Evolutionary conservation across 2,888 invertebrate species (phyloP).

Genomic region (Aphodius sticticus): DNA sequence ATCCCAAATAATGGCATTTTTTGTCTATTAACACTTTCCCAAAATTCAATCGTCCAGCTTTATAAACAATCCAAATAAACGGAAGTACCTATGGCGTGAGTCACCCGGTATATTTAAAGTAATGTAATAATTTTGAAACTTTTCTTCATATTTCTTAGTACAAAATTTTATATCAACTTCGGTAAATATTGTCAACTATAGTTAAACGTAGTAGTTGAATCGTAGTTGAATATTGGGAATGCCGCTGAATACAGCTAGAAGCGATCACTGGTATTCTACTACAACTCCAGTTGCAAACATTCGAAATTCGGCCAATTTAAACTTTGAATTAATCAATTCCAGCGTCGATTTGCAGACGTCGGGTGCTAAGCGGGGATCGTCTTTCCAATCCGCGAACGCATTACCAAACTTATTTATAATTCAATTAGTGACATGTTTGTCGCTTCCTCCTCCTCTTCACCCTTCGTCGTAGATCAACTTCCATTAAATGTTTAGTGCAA

Average conservation of each 20-base stretch:
- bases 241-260: not conserved
- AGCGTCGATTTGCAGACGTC: not conserved
- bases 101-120: no score
- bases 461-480: not conserved
- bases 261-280: not conserved
- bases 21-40: no score
- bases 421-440: not conserved
- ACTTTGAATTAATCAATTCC: not conserved
- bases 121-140: no score
- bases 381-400: not conserved
- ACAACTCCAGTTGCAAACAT: not conserved
- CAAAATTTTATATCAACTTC: no score
- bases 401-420: slow-evolving; percentile 4
- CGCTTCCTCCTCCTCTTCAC: not conserved
- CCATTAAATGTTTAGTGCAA: not conserved
- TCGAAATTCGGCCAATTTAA: not conserved
- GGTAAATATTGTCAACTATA: no score
- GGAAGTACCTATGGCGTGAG: no score
- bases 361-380: not conserved
- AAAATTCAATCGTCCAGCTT: no score
- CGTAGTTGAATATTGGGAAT: no score
- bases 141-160: no score
- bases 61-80: no score
- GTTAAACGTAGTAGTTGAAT: no score
- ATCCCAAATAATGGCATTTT: no score